These are phyloP conservation scores for Xiphydria camelus DNA, from an alignment of 2,888 invertebrate species.

Conservation along the genomic window DNA sequence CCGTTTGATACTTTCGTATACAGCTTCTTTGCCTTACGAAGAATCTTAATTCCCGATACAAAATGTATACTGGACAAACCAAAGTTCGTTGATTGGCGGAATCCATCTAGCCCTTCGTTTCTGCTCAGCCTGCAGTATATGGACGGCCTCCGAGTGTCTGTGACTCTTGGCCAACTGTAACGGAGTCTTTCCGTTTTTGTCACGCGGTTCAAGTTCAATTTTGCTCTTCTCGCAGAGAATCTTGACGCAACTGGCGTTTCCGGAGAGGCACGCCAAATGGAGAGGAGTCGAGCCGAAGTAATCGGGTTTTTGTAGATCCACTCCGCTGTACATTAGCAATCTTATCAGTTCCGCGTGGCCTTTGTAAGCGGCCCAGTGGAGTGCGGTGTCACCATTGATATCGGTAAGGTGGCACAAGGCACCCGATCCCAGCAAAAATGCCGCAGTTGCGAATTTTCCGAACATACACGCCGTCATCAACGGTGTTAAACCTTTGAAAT, in stretches of 20 bases:
- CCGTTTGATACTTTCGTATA: too few species aligned
- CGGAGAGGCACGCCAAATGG: constrained; percentile 86
- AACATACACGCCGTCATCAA: constrained; percentile 93
- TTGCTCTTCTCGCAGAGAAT: constrained; percentile 89
- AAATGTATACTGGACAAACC: constrained; percentile 57
- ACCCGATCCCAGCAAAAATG: constrained; percentile 87
- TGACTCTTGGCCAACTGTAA: constrained; percentile 87
- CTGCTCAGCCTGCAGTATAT: constrained; percentile 78
- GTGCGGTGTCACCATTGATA: constrained; percentile 89
- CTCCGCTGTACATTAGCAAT: constrained; percentile 87
- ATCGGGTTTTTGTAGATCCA: constrained; percentile 85
- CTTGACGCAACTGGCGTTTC: constrained; percentile 83
- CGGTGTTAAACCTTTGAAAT: constrained; percentile 87
- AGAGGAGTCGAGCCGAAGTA: constrained; percentile 91
- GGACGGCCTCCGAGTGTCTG: constrained; percentile 82
- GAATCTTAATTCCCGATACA: too few species aligned
- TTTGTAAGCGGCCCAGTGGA: constrained; percentile 95
- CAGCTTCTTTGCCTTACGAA: too few species aligned
- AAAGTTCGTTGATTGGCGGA: constrained; percentile 84
- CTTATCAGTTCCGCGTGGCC: constrained; percentile 87
- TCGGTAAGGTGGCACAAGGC: constrained; percentile 84
- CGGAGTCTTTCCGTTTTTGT: constrained; percentile 92
- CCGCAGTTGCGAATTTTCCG: constrained; percentile 86
- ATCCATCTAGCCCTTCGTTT: constrained; percentile 82
- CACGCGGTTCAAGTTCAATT: constrained; percentile 82